Percentiles rank a stretch among this genome's conserved stretches.
phyloP scores from a whole-genome alignment of 1,140 invertebrate species.

The Tachypleus tridentatus region DNA sequence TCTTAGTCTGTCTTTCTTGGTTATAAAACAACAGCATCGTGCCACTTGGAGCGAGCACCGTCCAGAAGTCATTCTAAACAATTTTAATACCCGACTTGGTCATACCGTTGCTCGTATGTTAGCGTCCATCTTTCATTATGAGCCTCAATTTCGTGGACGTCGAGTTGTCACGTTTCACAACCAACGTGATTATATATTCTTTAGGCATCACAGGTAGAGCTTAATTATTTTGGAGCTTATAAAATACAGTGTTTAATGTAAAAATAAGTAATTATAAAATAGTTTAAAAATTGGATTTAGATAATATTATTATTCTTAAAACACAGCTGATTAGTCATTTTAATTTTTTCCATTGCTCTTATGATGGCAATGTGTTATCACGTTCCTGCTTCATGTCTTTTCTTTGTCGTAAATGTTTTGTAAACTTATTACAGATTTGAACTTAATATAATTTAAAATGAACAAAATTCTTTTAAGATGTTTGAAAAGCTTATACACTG shows the following conservation, averaged over 20 bases:
- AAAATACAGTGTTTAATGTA: no score
- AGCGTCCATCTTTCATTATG: constrained; percentile 90
- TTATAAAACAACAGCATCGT: constrained; percentile 17
- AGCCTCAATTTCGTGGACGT: constrained; percentile 85
- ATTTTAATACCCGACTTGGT: constrained; percentile 89
- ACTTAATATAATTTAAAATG: no score
- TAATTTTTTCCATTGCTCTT: no score
- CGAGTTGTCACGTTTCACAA: constrained; percentile 96
- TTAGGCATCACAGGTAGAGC: constrained; percentile 82
- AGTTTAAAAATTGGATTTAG: background rate
- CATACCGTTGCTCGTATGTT: constrained; percentile 81
- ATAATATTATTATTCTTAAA: no score
- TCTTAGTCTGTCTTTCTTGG: no score
- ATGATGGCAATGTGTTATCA: no score
- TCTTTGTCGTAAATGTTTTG: no score
- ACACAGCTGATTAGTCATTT: no score
- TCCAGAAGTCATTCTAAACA: constrained; percentile 92
- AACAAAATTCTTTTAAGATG: no score
- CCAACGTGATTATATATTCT: constrained; percentile 98
- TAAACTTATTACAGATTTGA: no score
- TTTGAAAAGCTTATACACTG: no score
- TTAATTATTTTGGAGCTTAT: background rate
- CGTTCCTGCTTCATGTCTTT: no score
- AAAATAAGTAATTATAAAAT: background rate
- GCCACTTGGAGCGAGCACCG: constrained; percentile 57